Evolutionary conservation across 1,140 invertebrate genomes (phyloP).

Genomic region (Eueides isabella): DNA sequence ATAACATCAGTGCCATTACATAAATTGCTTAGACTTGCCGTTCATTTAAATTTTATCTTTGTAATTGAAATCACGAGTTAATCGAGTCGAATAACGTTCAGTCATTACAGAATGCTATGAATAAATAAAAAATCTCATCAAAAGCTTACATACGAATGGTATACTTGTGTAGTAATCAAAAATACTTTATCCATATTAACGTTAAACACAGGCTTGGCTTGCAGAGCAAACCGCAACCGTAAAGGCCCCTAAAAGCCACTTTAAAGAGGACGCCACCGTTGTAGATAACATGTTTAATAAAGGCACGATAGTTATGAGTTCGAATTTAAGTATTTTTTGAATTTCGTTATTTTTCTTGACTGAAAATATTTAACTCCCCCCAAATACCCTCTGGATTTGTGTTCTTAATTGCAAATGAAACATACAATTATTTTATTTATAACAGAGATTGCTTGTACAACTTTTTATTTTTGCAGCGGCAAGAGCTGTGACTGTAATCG

Average conservation of each 20-base stretch:
- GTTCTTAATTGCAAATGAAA: too few relatives aligned
- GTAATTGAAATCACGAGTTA: conserved; percentile 71
- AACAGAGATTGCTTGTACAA: too few relatives aligned
- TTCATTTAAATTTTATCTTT: conserved; percentile 61
- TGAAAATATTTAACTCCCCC: too few relatives aligned
- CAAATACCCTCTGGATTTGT: too few relatives aligned
- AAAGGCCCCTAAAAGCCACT: conserved; percentile 32
- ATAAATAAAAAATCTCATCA: conserved; percentile 64
- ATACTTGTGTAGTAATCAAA: conserved; percentile 46
- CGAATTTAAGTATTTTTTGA: background rate
- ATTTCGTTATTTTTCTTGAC: too few relatives aligned
- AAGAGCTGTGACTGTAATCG: too few relatives aligned
- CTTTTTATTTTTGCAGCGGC: too few relatives aligned
- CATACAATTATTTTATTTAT: too few relatives aligned
- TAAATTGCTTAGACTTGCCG: conserved; percentile 46
- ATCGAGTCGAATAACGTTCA: conserved; percentile 44
- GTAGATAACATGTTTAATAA: conserved; percentile 12
- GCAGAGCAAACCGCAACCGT: conserved; percentile 30
- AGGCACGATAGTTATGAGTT: background rate
- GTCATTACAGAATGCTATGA: conserved; percentile 56
- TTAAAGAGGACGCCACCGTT: conserved; percentile 34
- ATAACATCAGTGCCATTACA: conserved; percentile 50
- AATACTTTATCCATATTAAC: conserved; percentile 48
- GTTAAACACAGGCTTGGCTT: conserved; percentile 38
- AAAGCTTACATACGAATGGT: conserved; percentile 39